Conservation (phyloP, 2,113 vertebrate species). For the Callionymus lyra region DNA sequence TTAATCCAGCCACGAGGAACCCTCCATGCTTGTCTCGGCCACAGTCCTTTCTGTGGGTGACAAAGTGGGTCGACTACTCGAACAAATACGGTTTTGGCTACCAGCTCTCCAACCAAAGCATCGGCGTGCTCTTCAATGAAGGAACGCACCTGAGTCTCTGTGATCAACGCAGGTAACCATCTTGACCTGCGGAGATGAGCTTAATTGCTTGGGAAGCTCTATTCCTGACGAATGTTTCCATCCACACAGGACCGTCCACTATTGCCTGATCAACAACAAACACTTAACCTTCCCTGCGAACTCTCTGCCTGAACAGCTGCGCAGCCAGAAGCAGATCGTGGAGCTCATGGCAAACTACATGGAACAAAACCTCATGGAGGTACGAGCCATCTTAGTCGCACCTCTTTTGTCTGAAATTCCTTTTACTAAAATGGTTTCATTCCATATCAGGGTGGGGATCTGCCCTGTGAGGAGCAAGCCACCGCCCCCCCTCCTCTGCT, state of each 20-base stretch:
- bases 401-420: neutral
- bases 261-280: conserved; percentile 86
- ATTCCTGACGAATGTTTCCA: neutral
- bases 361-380: conserved; percentile 97
- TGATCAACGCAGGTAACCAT: conserved; percentile 76
- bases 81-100: conserved; percentile 98
- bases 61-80: conserved; percentile 98
- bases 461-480: conserved; percentile 70
- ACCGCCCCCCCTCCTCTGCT: conserved; percentile 73
- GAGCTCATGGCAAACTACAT: conserved; percentile 90
- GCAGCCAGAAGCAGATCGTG: conserved; percentile 81
- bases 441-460: conserved; percentile 81
- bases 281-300: conserved; percentile 78
- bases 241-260: conserved; percentile 77
- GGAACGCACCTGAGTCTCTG: conserved; percentile 89
- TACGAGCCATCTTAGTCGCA: conserved; percentile 25
- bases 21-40: conserved; percentile 79
- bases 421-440: neutral
- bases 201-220: no score
- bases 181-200: no score
- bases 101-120: conserved; percentile 88
- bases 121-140: conserved; percentile 91
- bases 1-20: conserved; percentile 79
- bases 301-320: conserved; percentile 80
- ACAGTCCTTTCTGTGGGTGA: conserved; percentile 91